A percentile compares a stretch with the other conserved stretches of the same genome.
phyloP scores from a whole-genome alignment of 64 coral and sea anemone species.

The Montipora cactus region DNA sequence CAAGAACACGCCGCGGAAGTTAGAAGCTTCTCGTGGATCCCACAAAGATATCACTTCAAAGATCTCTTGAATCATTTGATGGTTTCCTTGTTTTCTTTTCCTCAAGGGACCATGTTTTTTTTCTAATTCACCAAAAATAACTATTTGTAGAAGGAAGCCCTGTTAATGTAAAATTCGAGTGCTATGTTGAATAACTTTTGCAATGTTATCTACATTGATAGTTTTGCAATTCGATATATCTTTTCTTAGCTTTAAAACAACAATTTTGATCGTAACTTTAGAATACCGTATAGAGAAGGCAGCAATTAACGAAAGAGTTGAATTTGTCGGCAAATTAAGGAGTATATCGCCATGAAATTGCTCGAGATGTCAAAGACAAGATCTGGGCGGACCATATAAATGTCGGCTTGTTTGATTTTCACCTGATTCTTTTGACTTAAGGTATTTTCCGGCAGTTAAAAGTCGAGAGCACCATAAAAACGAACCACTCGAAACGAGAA shows the following conservation, averaged over 20 bases:
- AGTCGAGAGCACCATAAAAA: too few species aligned
- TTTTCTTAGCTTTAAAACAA: not conserved
- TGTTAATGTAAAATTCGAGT: conserved; percentile 41
- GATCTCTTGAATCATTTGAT: conserved; percentile 39
- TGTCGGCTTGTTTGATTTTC: too few species aligned
- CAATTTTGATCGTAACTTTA: not conserved
- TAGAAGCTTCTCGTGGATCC: not conserved
- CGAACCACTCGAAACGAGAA: too few species aligned
- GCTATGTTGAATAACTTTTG: conserved; percentile 19
- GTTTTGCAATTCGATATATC: conserved; percentile 4
- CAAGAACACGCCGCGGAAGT: conserved; percentile 29
- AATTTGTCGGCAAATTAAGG: conserved; percentile 17
- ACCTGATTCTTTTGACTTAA: too few species aligned
- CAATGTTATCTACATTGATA: not conserved
- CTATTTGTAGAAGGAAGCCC: conserved; percentile 51
- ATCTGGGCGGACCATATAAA: not conserved
- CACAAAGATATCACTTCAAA: conserved; percentile 56
- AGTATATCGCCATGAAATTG: not conserved
- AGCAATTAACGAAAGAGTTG: not conserved
- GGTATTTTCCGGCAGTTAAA: too few species aligned
- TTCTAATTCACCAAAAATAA: conserved; percentile 62
- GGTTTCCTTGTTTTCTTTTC: conserved; percentile 56
- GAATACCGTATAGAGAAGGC: not conserved
- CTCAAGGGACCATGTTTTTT: conserved; percentile 53
- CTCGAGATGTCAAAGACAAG: not conserved